Conservation (phyloP, 1,140 invertebrate genomes). For the Papilio polyxenes region DNA sequence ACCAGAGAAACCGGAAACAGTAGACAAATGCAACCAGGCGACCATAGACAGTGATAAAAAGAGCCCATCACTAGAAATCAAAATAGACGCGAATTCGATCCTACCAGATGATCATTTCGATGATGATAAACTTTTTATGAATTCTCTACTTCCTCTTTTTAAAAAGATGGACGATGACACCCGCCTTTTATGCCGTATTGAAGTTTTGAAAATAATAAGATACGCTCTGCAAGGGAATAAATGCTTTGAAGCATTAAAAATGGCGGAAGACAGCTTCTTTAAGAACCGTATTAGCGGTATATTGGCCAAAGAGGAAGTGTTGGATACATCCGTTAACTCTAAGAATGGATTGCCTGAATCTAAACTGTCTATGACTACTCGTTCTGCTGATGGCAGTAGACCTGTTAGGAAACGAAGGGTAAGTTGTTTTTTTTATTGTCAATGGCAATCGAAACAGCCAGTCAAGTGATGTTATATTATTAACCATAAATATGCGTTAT, state of each 20-base stretch:
- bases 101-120: constrained; percentile 71
- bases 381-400: constrained; percentile 69
- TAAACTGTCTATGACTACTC: constrained; percentile 65
- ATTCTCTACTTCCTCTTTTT: constrained; percentile 69
- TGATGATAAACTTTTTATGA: constrained; percentile 74
- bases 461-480: background rate
- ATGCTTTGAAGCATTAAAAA: constrained; percentile 62
- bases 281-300: constrained; percentile 58
- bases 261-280: constrained; percentile 64
- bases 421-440: constrained; percentile 40
- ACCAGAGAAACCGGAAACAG: constrained; percentile 56
- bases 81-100: constrained; percentile 68
- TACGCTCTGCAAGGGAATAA: constrained; percentile 71
- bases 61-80: constrained; percentile 61
- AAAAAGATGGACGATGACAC: constrained; percentile 76
- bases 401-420: constrained; percentile 70
- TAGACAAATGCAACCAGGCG: constrained; percentile 63
- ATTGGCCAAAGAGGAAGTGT: constrained; percentile 55
- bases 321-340: constrained; percentile 41
- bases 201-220: constrained; percentile 72
- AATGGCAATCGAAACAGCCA: background rate
- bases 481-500: background rate
- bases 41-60: constrained; percentile 53
- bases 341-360: constrained; percentile 49
- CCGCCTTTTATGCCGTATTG: constrained; percentile 66